Percentiles rank a stretch among this genome's conserved stretches.
phyloP scores from a whole-genome alignment of 2,888 invertebrate species.

The Pharmacophagus antenor region DNA sequence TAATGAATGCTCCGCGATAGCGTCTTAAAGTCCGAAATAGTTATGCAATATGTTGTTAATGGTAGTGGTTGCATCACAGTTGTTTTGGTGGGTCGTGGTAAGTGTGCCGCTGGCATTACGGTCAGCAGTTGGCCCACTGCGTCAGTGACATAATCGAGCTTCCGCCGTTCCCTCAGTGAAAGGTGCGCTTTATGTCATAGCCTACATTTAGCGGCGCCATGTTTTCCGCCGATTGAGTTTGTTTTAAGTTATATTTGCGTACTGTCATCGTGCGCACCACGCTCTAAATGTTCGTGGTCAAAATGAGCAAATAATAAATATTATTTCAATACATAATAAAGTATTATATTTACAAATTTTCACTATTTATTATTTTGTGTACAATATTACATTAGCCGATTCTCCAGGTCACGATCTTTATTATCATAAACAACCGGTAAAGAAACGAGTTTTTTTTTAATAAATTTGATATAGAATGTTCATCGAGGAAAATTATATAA shows the following conservation, averaged over 20 bases:
- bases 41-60: constrained; percentile 69
- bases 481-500: not conserved
- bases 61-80: constrained; percentile 66
- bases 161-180: constrained; percentile 63
- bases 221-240: constrained; percentile 29
- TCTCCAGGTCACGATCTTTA: not conserved
- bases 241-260: constrained; percentile 28
- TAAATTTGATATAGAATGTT: not conserved
- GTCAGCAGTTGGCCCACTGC: constrained; percentile 74
- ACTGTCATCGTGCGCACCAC: not conserved
- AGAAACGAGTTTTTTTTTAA: not conserved
- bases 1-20: constrained; percentile 34
- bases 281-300: not conserved
- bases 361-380: too few relatives aligned
- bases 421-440: not conserved
- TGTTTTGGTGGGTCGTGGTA: constrained; percentile 76
- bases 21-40: constrained; percentile 50
- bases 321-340: not conserved
- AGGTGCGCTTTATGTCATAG: constrained; percentile 51
- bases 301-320: not conserved
- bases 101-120: constrained; percentile 74
- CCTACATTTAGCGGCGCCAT: constrained; percentile 29
- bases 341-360: not conserved
- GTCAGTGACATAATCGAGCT: constrained; percentile 72
- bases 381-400: not conserved